Evolutionary conservation across 2,797 vertebrate species (phyloP).

Genomic region (Acipenser transmontanus): DNA sequence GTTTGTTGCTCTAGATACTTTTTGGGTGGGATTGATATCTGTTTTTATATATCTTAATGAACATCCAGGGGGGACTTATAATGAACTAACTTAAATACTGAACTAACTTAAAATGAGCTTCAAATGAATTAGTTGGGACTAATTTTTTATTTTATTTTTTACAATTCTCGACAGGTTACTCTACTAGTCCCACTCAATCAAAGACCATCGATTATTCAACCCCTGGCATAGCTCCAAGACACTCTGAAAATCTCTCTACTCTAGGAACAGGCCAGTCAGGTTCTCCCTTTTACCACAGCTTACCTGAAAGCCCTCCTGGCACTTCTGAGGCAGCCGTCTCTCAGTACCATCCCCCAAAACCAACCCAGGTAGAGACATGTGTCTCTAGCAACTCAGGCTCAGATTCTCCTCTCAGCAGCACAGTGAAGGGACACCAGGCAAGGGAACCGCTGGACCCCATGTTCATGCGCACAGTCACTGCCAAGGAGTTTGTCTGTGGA

Average conservation of each 20-base stretch:
- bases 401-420: neutral
- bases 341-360: neutral
- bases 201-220: slow-evolving; percentile 1
- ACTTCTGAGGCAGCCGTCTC: neutral
- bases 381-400: neutral
- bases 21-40: too few species aligned
- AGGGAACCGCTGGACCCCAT: slow-evolving; percentile 6
- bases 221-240: neutral
- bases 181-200: neutral
- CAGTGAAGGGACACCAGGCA: neutral
- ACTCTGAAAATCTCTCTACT: slow-evolving; percentile 5
- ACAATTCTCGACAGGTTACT: too few species aligned
- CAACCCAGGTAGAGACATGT: neutral
- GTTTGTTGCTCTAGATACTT: too few species aligned
- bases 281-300: neutral
- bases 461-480: slow-evolving; percentile 24
- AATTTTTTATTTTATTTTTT: too few species aligned
- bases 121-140: too few species aligned
- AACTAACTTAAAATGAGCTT: too few species aligned
- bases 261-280: neutral
- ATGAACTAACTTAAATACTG: too few species aligned
- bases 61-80: too few species aligned
- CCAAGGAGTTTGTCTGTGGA: slow-evolving; percentile 19
- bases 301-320: neutral
- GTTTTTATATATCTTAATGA: too few species aligned